Percentiles rank a stretch among this genome's conserved stretches.
These are phyloP conservation scores for Sebastes vulpes DNA, from an alignment of 2,797 vertebrate genomes.

Conservation along the genomic window DNA sequence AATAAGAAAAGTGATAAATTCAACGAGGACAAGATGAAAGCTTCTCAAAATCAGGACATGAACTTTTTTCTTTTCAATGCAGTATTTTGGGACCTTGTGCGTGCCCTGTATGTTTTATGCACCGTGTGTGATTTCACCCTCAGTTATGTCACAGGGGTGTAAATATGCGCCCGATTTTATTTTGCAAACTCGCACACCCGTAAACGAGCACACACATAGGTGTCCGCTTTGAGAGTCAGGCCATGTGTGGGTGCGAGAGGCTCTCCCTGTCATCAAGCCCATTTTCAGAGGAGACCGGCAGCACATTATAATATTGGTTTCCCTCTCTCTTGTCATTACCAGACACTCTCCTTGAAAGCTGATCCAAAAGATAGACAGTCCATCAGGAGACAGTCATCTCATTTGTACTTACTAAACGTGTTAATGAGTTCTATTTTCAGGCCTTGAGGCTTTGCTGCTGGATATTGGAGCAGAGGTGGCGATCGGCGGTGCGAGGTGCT, in stretches of 20 bases:
- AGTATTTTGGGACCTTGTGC: constrained; percentile 2
- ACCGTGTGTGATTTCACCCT: constrained; percentile 49
- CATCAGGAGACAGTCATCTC: constrained; percentile 89
- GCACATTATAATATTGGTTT: constrained; percentile 91
- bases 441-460: constrained; percentile 79
- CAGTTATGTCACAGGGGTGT: constrained; percentile 68
- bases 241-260: constrained; percentile 70
- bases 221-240: constrained; percentile 61
- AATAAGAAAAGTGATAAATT: constrained; percentile 4
- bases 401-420: constrained; percentile 90
- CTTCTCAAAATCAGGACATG: background rate
- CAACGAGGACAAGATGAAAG: constrained; percentile 7
- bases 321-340: constrained; percentile 85
- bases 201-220: constrained; percentile 75
- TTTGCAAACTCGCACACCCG: constrained; percentile 58
- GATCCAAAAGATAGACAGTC: constrained; percentile 91
- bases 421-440: constrained; percentile 92
- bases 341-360: constrained; percentile 89
- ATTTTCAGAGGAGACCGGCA: constrained; percentile 76
- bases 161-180: constrained; percentile 69
- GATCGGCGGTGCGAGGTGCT: constrained; percentile 78
- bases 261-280: constrained; percentile 82
- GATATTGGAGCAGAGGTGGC: constrained; percentile 80
- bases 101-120: constrained; percentile 39
- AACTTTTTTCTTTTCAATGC: background rate